Evolutionary conservation across 2,797 vertebrate genomes (phyloP).

Genomic region (Clarias laeviceps): DNA sequence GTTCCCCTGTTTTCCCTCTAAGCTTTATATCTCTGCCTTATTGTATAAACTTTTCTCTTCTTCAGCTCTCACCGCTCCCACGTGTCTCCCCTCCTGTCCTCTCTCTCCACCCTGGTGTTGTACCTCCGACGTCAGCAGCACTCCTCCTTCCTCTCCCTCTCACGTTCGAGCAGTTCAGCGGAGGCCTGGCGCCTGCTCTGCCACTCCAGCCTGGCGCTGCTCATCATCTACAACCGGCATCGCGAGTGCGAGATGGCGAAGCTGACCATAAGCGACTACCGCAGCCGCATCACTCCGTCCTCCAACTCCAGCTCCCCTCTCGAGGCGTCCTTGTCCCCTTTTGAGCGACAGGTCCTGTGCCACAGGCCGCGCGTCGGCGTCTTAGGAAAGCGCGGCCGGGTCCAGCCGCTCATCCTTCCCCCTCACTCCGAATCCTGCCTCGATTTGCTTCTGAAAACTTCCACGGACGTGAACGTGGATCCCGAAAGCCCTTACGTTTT

Average conservation of each 20-base stretch:
- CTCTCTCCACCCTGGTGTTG: constrained; percentile 76
- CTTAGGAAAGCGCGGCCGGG: constrained; percentile 75
- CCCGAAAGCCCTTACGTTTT: constrained; percentile 80
- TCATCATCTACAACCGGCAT: constrained; percentile 81
- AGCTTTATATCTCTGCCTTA: not conserved
- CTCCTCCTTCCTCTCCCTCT: constrained; percentile 74
- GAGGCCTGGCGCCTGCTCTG: constrained; percentile 81
- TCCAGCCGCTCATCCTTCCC: constrained; percentile 77
- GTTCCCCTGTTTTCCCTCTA: not conserved
- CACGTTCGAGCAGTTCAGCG: constrained; percentile 71
- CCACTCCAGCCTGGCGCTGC: constrained; percentile 79
- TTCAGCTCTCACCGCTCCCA: constrained; percentile 70
- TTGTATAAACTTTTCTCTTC: not conserved
- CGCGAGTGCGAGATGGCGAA: constrained; percentile 82
- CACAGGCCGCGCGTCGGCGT: constrained; percentile 75
- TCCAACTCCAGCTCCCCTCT: constrained; percentile 53
- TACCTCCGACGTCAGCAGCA: constrained; percentile 78
- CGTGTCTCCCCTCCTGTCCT: constrained; percentile 76
- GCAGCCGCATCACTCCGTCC: constrained; percentile 61
- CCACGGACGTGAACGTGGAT: constrained; percentile 77
- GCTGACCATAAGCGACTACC: constrained; percentile 77
- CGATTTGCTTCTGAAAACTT: constrained; percentile 79
- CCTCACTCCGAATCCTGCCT: constrained; percentile 78
- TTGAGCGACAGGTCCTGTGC: constrained; percentile 75
- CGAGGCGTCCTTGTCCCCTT: constrained; percentile 74